Evolutionary conservation across 2,797 vertebrate genomes (phyloP).

Genomic region (Orientallactaga sibirica): DNA sequence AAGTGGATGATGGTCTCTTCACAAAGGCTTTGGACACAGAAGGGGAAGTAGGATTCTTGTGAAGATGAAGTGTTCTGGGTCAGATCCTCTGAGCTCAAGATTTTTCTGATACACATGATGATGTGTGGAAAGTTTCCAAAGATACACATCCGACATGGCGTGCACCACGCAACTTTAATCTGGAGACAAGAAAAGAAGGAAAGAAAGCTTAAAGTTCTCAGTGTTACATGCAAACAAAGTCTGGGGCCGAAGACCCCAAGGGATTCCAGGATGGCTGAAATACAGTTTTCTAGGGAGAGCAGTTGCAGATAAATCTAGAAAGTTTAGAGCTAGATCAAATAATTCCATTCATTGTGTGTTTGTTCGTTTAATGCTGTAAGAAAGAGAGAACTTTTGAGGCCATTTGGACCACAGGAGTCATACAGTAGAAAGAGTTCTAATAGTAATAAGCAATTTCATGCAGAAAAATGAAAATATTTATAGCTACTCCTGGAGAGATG

Average conservation of each 20-base stretch:
- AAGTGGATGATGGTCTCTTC: background rate
- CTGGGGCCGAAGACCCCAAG: background rate
- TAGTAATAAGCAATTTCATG: background rate
- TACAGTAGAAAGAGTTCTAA: background rate
- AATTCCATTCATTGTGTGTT: background rate
- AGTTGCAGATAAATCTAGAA: background rate
- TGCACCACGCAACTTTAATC: background rate
- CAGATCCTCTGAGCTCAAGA: background rate
- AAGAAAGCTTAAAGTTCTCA: background rate
- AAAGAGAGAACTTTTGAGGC: background rate
- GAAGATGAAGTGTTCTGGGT: background rate
- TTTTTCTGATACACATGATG: background rate
- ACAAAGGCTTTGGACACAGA: background rate
- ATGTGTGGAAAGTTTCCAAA: background rate
- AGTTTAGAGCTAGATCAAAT: background rate
- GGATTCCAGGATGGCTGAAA: background rate
- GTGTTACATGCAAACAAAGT: background rate
- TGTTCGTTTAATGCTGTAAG: background rate
- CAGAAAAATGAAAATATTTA: constrained; percentile 47
- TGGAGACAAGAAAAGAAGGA: background rate
- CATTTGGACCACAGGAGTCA: background rate
- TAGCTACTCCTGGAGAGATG: too few relatives aligned
- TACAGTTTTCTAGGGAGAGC: background rate
- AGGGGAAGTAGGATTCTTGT: background rate
- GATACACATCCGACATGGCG: too few relatives aligned